phyloP scores from a whole-genome alignment of 2,113 vertebrate genomes.

The Bufo gargarizans region DNA sequence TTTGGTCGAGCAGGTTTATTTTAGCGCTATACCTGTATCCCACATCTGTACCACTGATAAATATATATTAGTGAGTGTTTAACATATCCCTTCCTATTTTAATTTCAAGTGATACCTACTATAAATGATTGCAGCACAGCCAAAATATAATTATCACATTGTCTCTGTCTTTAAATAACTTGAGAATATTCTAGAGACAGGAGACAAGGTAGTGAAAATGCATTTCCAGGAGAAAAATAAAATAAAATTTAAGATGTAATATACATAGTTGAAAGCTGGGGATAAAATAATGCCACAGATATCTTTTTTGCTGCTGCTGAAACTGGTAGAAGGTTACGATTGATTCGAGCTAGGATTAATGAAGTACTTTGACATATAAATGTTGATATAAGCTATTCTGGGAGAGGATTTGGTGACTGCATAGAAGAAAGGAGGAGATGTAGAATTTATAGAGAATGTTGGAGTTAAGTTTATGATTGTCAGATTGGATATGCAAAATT shows the following conservation, averaged over 20 bases:
- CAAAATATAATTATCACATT: not conserved
- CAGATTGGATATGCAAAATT: constrained; percentile 42
- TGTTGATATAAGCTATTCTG: constrained; percentile 42
- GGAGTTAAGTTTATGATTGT: constrained; percentile 40
- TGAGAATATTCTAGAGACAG: not conserved
- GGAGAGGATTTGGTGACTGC: constrained; percentile 34
- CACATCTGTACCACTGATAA: too few relatives aligned
- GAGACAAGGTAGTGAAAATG: not conserved
- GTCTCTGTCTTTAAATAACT: not conserved
- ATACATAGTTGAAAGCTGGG: constrained; percentile 3
- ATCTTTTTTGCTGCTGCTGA: not conserved
- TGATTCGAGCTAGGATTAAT: constrained; percentile 7
- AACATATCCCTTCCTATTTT: too few relatives aligned
- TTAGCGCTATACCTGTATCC: too few relatives aligned
- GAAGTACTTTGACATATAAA: constrained; percentile 48
- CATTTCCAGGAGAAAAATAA: not conserved
- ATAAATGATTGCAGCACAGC: not conserved
- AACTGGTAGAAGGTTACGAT: constrained; percentile 29
- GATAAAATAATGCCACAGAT: not conserved
- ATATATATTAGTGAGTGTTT: too few relatives aligned
- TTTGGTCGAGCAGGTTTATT: too few relatives aligned
- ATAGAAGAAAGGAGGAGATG: constrained; percentile 12
- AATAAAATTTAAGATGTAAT: not conserved
- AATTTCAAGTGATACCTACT: too few relatives aligned
- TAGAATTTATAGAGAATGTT: constrained; percentile 32